These are phyloP conservation scores for Drosophila paramelanica DNA, from an alignment of 2,888 invertebrate species.

Conservation along the genomic window DNA sequence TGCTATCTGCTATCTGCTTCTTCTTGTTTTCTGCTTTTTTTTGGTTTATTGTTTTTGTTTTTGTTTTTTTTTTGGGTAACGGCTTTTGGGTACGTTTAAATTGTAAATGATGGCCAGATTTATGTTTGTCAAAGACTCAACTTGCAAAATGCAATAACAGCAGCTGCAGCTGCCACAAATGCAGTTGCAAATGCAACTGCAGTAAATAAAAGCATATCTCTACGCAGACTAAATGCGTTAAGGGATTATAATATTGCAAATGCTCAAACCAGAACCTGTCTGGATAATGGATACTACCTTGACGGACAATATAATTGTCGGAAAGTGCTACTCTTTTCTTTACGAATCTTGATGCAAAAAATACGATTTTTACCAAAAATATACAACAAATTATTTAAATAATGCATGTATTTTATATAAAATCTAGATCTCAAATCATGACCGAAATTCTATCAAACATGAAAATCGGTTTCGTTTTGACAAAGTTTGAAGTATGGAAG, in stretches of 20 bases:
- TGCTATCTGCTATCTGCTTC: background rate
- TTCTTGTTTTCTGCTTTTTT: background rate
- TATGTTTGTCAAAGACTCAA: slow-evolving; percentile 37
- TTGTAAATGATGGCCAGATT: slow-evolving; percentile 44
- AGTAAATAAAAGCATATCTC: slow-evolving; percentile 28
- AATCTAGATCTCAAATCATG: too few species aligned
- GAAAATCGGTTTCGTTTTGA: too few species aligned
- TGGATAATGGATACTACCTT: background rate
- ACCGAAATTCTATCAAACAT: too few species aligned
- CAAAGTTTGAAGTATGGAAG: too few species aligned
- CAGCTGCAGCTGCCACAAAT: slow-evolving; percentile 5
- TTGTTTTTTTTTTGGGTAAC: background rate
- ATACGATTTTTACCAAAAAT: too few species aligned
- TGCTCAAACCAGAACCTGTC: background rate
- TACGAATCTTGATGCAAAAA: too few species aligned
- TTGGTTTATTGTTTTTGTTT: background rate
- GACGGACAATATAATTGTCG: too few species aligned
- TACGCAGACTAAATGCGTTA: slow-evolving; percentile 2
- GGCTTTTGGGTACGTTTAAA: slow-evolving; percentile 12
- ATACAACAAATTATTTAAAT: too few species aligned
- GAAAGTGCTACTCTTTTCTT: too few species aligned
- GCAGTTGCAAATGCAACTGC: slow-evolving; percentile 2
- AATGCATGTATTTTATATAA: too few species aligned
- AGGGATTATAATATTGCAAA: slow-evolving; percentile 11
- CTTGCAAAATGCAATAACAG: slow-evolving; percentile 39